Base-by-base conservation (phyloP, 1,140 invertebrate genomes). In the Triops cancriformis region DNA sequence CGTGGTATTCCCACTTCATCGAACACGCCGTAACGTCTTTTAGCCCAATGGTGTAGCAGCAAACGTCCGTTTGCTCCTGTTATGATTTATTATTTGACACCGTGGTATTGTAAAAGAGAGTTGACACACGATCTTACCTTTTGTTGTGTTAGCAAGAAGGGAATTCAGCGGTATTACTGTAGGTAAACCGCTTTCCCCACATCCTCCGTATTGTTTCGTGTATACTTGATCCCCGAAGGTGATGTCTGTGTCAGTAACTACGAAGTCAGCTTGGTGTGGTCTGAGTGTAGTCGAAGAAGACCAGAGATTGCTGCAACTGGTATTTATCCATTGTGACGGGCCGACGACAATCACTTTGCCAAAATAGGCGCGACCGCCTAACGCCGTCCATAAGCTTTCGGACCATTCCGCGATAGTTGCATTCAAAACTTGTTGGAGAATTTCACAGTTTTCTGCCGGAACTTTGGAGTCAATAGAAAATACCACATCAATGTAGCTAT, bases 11-110 rank as follows among this genome's bases (percentile, higher is more conserved):
- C 83, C 77, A 84, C 85, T 81, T 87, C 86, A 74, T 86, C 85
- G 79, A 86, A 87, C n/a, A 86, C 84, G 0, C 86, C 86, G 81
- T 85, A 87, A 9, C 86, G 83, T 74, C 85, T 84, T 77, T 86
- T 84, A 1, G 85, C 85, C 85, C 85, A 87, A 79, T 87, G 85
- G 76, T 86, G 85, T 23, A 86, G 83, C 23, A 87, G 77, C 43
- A 83, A 81, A 64, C 14, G 14, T 23, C 51, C 51, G 4, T 64
- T 64, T 74, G 83, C 83, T 74, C 80, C 85, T 86, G 80, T 37
- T 74, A 3, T 73, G n/a, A 28, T 31, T 51, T 78, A 26, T 74
- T 28, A 45, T 1, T 27, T n/a, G n/a, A 7, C 14, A 64, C 51
- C 2, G 18, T 18, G 51, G 18, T 23, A 6, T 64, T 10, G 14